Conservation (phyloP, 2,797 vertebrate genomes). For the Amblyopsis hoosieri region DNA sequence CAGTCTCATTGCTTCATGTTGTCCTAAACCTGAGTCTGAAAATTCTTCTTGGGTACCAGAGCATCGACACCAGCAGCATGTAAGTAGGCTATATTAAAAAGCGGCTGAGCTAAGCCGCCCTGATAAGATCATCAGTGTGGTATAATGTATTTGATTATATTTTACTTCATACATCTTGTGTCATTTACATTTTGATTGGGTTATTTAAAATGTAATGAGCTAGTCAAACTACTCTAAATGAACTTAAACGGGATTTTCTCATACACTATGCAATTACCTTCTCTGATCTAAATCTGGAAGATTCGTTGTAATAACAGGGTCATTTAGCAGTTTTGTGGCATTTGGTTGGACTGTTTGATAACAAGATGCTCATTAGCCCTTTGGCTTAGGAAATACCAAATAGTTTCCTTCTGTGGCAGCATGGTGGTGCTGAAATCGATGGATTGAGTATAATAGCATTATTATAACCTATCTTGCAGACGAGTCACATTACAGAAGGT, state of each 20-base stretch:
- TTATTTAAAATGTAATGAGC: background rate
- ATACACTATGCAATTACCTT: no score
- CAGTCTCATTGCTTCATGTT: background rate
- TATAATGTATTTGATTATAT: background rate
- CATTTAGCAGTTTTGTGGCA: background rate
- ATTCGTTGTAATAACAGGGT: background rate
- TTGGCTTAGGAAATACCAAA: background rate
- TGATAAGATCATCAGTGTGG: background rate
- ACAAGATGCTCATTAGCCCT: background rate
- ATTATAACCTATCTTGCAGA: background rate
- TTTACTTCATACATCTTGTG: background rate
- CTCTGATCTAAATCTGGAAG: background rate
- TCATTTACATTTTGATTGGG: background rate
- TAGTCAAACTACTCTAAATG: background rate
- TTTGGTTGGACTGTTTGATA: background rate
- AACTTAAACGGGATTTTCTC: background rate
- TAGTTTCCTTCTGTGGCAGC: background rate
- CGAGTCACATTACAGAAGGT: background rate
- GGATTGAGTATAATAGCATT: background rate
- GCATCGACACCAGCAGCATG: background rate
- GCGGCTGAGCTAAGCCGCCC: background rate
- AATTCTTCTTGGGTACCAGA: conserved; percentile 8
- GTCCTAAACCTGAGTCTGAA: background rate
- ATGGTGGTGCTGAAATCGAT: background rate
- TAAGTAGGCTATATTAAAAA: background rate